Evolutionary conservation across 2,113 vertebrate species (phyloP).

Genomic region (Pelmatolapia mariae): DNA sequence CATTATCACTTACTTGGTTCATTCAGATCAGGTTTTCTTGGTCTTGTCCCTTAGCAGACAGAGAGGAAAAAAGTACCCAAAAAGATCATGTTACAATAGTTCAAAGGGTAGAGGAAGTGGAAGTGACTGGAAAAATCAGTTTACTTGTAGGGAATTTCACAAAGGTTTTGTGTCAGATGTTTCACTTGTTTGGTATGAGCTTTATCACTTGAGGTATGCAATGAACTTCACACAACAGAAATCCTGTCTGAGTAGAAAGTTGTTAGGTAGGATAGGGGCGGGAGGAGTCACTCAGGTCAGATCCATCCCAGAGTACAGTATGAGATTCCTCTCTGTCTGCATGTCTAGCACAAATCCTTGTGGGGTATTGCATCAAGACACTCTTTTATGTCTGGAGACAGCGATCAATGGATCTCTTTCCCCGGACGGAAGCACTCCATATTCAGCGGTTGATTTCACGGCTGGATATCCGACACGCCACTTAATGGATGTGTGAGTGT

Average conservation of each 20-base stretch:
- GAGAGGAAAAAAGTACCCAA: not conserved
- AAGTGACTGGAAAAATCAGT: not conserved
- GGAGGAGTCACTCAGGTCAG: conserved; percentile 12
- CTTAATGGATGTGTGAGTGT: conserved; percentile 41
- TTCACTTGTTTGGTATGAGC: not conserved
- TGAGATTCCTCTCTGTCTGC: conserved; percentile 22
- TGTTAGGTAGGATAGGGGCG: not conserved
- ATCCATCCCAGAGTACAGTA: not conserved
- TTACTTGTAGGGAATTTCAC: not conserved
- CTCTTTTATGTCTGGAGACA: conserved; percentile 62
- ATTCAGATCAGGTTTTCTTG: not conserved
- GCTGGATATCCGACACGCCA: conserved; percentile 49
- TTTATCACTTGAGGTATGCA: not conserved
- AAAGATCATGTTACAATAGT: not conserved
- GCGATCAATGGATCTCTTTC: conserved; percentile 56
- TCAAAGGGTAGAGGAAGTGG: not conserved
- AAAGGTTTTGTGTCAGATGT: not conserved
- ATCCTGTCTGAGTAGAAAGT: not conserved
- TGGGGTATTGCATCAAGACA: conserved; percentile 54
- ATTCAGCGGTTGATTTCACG: conserved; percentile 62
- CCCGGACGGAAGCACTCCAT: conserved; percentile 61
- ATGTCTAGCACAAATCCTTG: conserved; percentile 28
- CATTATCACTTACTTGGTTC: conserved; percentile 13
- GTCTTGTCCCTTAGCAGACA: not conserved
- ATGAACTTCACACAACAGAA: not conserved